Percentiles rank a stretch among this genome's conserved stretches.
Conservation (phyloP, 2,888 invertebrate species). For the Cephus spinipes region DNA sequence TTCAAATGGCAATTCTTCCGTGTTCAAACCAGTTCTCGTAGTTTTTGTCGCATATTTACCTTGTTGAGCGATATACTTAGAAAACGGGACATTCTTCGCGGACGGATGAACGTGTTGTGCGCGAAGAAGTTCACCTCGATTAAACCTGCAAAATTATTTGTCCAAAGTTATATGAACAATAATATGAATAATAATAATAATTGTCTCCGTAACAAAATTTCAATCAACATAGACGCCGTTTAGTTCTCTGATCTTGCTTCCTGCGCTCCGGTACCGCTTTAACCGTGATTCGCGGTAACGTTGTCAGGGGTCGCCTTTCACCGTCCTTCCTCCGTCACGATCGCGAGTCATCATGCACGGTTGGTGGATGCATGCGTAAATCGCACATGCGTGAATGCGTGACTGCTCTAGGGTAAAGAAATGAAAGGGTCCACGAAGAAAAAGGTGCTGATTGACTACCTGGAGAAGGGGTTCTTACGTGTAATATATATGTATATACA, state of each 20-base stretch:
- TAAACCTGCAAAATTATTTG: neutral
- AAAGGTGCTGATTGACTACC: neutral
- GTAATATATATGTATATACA: neutral
- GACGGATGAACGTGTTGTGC: neutral
- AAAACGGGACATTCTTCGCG: neutral
- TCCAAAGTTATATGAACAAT: neutral
- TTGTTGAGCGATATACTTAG: neutral
- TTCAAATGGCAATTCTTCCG: neutral
- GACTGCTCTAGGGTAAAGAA: neutral
- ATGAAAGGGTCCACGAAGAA: neutral
- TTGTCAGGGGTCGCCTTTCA: neutral
- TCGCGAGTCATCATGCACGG: neutral
- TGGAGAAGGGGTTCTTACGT: neutral
- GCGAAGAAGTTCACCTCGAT: neutral
- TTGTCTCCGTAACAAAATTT: neutral
- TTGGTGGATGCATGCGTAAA: neutral
- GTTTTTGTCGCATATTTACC: neutral
- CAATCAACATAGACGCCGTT: neutral
- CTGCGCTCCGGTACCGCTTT: neutral
- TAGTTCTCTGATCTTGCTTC: neutral
- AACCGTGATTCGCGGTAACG: neutral
- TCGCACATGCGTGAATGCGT: neutral
- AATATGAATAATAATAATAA: neutral
- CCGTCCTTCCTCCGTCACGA: neutral
- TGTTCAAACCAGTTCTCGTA: neutral